A percentile compares a stretch with the other conserved stretches of the same genome.
Conservation (phyloP, 2,888 invertebrate species). For the Mongoloraphidia duomilia region DNA sequence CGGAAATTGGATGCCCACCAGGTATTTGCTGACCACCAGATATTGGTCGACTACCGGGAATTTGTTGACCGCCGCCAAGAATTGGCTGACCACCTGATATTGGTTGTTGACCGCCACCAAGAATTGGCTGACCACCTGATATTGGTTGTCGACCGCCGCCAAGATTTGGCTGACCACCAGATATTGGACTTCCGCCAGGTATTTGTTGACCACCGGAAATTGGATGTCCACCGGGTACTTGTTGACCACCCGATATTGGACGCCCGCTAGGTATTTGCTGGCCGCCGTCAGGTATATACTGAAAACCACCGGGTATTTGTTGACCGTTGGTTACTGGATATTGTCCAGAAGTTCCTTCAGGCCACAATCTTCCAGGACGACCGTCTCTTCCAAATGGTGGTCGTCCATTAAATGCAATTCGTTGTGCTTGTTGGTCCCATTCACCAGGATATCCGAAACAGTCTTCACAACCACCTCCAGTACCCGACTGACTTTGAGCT, state of each 20-base stretch:
- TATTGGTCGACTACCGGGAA: slow-evolving; percentile 1
- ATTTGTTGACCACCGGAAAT: not conserved
- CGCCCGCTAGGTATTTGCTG: slow-evolving; percentile 4
- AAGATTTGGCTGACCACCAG: too few relatives aligned
- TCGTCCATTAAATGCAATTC: not conserved
- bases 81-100: not conserved
- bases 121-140: too few relatives aligned
- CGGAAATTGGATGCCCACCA: not conserved
- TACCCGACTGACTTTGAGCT: slow-evolving; percentile 72
- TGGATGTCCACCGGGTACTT: not conserved
- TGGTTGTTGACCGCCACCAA: not conserved
- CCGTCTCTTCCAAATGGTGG: slow-evolving; percentile 8
- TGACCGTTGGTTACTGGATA: not conserved
- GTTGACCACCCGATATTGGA: not conserved
- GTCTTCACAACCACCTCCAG: slow-evolving; percentile 51
- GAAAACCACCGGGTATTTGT: not conserved
- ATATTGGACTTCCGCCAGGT: too few relatives aligned
- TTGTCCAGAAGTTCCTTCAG: not conserved
- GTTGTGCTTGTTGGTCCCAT: slow-evolving; percentile 6
- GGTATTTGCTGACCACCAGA: not conserved
- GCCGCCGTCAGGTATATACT: not conserved
- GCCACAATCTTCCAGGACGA: not conserved
- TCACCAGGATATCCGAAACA: slow-evolving; percentile 32
- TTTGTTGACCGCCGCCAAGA: not conserved
- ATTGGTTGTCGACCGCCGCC: not conserved